A percentile compares a stretch with the other conserved stretches of the same genome.
Evolutionary conservation across 2,888 invertebrate genomes (phyloP).

Genomic region (Pycnomerus fuliginosus): DNA sequence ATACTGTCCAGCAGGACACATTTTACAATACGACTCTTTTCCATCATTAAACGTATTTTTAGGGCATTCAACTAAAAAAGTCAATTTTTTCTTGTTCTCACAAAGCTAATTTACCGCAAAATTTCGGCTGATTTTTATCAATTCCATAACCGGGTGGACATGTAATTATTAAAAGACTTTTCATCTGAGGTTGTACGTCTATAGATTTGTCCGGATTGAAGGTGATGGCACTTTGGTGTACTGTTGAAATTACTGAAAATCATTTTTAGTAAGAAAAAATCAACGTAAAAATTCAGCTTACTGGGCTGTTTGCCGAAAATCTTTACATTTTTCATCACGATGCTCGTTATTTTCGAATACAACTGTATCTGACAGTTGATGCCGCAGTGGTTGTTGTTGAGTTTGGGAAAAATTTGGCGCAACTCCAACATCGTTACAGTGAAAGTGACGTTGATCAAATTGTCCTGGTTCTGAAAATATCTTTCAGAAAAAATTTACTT

Average conservation of each 20-base stretch:
- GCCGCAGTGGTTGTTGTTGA: constrained; percentile 40
- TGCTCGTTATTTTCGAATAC: constrained; percentile 43
- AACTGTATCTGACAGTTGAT: constrained; percentile 47
- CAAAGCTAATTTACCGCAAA: constrained; percentile 41
- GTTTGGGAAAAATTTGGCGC: constrained; percentile 35
- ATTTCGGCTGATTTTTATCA: constrained; percentile 38
- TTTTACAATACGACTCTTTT: constrained; percentile 44
- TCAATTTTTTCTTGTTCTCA: not conserved
- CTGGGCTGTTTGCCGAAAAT: constrained; percentile 44
- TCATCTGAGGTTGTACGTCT: constrained; percentile 14
- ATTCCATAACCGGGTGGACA: constrained; percentile 50
- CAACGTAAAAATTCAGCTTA: no score
- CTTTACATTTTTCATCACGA: constrained; percentile 46
- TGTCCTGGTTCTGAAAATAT: constrained; percentile 35
- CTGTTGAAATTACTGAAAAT: constrained; percentile 29
- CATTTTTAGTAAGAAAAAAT: constrained; percentile 1
- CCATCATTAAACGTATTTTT: constrained; percentile 46
- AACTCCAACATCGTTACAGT: constrained; percentile 40
- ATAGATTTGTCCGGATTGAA: constrained; percentile 10
- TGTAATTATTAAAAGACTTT: constrained; percentile 38
- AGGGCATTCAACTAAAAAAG: constrained; percentile 46
- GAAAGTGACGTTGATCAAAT: constrained; percentile 42
- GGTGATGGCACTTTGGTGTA: constrained; percentile 12
- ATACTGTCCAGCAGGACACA: constrained; percentile 47
- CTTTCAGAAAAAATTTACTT: not conserved